Percentiles rank a stretch among this genome's conserved stretches.
These are phyloP conservation scores for Leptodactylus fallax DNA, from an alignment of 2,797 vertebrate genomes.

Conservation along the genomic window DNA sequence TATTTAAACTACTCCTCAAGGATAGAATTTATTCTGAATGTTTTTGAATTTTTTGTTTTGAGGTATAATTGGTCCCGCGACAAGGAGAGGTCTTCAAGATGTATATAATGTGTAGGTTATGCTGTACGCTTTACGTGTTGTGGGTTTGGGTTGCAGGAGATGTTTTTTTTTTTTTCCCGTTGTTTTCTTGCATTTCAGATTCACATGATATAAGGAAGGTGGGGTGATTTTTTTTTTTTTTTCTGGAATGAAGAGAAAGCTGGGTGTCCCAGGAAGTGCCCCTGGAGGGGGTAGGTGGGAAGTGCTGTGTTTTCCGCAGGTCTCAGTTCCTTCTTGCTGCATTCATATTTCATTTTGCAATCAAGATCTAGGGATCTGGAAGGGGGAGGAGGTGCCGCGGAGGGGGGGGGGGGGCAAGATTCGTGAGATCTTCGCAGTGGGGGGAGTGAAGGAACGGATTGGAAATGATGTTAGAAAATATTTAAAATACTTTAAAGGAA, in stretches of 20 bases:
- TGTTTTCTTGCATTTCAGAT: constrained; percentile 25
- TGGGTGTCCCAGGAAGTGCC: constrained; percentile 56
- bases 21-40: neutral
- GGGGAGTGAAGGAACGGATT: neutral
- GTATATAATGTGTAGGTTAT: constrained; percentile 1
- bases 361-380: constrained; percentile 58
- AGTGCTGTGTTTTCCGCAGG: constrained; percentile 58
- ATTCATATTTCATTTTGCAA: constrained; percentile 64
- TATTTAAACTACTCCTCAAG: neutral
- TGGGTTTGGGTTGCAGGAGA: neutral
- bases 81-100: neutral
- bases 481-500: neutral
- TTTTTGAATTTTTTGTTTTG: neutral
- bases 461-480: constrained; percentile 16
- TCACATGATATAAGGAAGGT: constrained; percentile 23
- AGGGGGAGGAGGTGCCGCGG: constrained; percentile 36
- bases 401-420: constrained; percentile 23
- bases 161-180: neutral
- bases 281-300: constrained; percentile 55
- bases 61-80: neutral
- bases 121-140: neutral
- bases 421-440: neutral
- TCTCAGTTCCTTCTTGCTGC: constrained; percentile 56
- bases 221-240: constrained; percentile 12
- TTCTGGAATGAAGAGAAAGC: neutral